Conservation (phyloP, 1,140 invertebrate genomes). For the Parapsyche elsis region DNA sequence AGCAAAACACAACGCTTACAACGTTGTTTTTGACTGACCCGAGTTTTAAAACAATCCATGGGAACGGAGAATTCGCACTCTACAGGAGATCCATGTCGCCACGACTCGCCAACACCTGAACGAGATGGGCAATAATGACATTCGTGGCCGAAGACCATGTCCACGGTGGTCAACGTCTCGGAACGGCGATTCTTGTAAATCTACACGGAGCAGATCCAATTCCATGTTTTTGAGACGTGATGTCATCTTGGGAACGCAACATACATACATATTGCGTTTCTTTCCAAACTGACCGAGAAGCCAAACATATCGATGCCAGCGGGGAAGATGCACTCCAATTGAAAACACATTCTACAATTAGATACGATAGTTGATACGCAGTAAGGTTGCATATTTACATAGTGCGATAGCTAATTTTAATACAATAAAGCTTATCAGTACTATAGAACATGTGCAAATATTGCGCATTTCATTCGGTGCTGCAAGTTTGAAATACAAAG, state of each 20-base stretch:
- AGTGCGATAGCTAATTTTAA: neutral
- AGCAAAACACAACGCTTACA: too few species aligned
- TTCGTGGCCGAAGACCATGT: neutral
- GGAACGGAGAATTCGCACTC: neutral
- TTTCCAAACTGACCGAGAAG: too few species aligned
- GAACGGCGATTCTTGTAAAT: constrained; percentile 36
- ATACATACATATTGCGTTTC: neutral
- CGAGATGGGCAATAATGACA: constrained; percentile 12
- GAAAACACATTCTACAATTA: too few species aligned
- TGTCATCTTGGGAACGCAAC: constrained; percentile 11
- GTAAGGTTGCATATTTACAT: constrained; percentile 6
- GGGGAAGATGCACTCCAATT: too few species aligned
- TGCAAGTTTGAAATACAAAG: too few species aligned
- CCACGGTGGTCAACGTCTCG: constrained; percentile 26
- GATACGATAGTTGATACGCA: too few species aligned
- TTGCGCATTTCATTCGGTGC: too few species aligned
- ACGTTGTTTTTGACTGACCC: too few species aligned
- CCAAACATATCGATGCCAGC: too few species aligned
- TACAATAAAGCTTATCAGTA: neutral
- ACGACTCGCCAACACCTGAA: neutral
- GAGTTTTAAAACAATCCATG: constrained; percentile 23
- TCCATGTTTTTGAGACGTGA: constrained; percentile 11
- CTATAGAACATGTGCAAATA: neutral
- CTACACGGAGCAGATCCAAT: constrained; percentile 25
- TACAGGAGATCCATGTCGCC: too few species aligned